Base-by-base conservation (phyloP, 2,888 invertebrate species). In the Rhagophthalmus giganteus region DNA sequence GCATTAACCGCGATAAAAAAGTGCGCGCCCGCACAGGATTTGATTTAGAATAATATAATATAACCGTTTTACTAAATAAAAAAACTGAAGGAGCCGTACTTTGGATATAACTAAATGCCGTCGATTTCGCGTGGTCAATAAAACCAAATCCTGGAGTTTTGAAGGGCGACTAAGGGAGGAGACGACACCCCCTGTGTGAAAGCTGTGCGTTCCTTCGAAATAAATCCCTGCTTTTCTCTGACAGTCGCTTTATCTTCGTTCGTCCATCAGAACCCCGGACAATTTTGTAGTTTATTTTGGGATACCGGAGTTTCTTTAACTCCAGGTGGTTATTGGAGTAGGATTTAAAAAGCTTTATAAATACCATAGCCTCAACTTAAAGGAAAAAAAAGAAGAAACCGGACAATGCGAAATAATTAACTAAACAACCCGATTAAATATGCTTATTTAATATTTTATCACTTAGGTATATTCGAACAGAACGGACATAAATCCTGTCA, bases 171-270 rank as follows among this genome's bases (percentile, higher is more conserved):
- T 11, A n/a, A 13, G 14, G 28, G 38, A 13, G 15, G 38, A 5
- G 28, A 16, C 16, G 12, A 40, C 40, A 28, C 40, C 39, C 31
- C 30, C 31, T 39, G 24, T 13, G 40, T 40, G 24, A 25, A 40
- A 30, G 30, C 40, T 30, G 31, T 31, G 24, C 40, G 40, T 24
- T 40, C 31, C 40, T 31, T 30, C 31, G 30, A 40, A 40, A 40
- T 40, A 40, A 40, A 40, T 40, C 40, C 31, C 31, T 30, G 40
- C 31, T 20, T 40, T 40, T 20, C 40, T 2, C 40, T 31, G 40
- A 28, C 40, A 40, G 40, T 9, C 31, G 40, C 40, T 40, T 40
- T 40, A 40, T 40, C 40, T 40, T 40, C 31, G 30, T 40, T 28
- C 40, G 31, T 40, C 40, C 31, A 31, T 31, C 40, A 40, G 16